These are phyloP conservation scores for Premnoplex brunnescens DNA, from an alignment of 2,797 vertebrate species.

Conservation along the genomic window DNA sequence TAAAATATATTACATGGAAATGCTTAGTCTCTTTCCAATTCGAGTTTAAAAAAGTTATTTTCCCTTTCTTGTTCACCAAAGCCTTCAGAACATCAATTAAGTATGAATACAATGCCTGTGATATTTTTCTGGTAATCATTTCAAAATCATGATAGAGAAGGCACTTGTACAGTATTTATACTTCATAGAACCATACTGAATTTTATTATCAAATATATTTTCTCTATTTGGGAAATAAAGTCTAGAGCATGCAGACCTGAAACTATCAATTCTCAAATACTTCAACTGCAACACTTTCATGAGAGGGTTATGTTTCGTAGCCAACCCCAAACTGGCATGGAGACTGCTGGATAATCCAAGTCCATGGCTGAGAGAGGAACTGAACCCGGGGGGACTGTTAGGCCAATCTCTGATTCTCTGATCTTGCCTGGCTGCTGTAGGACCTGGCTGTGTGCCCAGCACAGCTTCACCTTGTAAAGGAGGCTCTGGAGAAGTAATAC, in stretches of 20 bases:
- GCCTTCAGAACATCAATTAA: background rate
- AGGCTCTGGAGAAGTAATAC: background rate
- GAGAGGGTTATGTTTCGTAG: background rate
- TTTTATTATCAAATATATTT: background rate
- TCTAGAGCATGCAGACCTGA: background rate
- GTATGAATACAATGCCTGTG: background rate
- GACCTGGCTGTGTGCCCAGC: background rate
- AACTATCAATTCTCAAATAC: background rate
- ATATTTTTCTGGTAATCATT: background rate
- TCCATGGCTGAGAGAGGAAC: background rate
- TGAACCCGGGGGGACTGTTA: background rate
- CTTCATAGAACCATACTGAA: background rate
- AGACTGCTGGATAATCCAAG: background rate
- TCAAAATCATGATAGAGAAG: background rate
- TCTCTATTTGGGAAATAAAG: background rate
- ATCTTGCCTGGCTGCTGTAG: background rate
- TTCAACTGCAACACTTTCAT: background rate
- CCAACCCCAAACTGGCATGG: background rate
- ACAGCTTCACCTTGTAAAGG: background rate
- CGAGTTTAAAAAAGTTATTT: background rate
- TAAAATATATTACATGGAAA: background rate
- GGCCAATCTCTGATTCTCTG: background rate
- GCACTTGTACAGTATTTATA: background rate
- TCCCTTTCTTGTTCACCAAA: background rate
- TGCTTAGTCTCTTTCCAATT: background rate